These are phyloP conservation scores for Pseudotriccus pelzelni DNA, from an alignment of 2,797 vertebrate genomes.

Conservation along the genomic window DNA sequence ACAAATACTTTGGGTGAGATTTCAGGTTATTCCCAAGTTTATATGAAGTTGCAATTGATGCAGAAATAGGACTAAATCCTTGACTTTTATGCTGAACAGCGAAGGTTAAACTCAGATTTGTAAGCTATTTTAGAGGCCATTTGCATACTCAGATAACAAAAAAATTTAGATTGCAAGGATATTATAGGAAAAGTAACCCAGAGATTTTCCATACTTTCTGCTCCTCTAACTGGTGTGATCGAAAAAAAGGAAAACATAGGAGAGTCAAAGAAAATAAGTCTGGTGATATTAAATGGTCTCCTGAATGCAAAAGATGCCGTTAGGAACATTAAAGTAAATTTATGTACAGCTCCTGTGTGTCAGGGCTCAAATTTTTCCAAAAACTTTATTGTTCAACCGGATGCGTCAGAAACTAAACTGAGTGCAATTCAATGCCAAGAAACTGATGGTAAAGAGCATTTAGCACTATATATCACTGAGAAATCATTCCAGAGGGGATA, in stretches of 20 bases:
- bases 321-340: slow-evolving; percentile 45
- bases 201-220: slow-evolving; percentile 1
- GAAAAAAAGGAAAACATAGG: background rate
- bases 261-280: background rate
- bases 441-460: slow-evolving; percentile 40
- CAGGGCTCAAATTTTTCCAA: slow-evolving; percentile 28
- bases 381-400: slow-evolving; percentile 26
- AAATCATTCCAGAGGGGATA: slow-evolving; percentile 32
- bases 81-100: background rate
- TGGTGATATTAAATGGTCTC: slow-evolving; percentile 31
- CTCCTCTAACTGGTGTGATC: background rate
- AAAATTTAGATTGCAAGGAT: background rate
- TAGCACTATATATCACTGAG: slow-evolving; percentile 10
- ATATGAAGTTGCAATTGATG: background rate
- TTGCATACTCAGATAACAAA: background rate
- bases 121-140: background rate
- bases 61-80: background rate
- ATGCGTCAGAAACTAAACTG: slow-evolving; percentile 20
- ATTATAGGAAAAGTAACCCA: background rate
- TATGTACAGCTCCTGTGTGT: slow-evolving; percentile 51
- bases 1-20: background rate
- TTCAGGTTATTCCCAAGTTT: background rate
- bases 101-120: background rate
- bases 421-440: slow-evolving; percentile 26
- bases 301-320: slow-evolving; percentile 20